Percentiles rank a stretch among this genome's conserved stretches.
Conservation (phyloP, 2,797 vertebrate genomes). For the Clamator glandarius region DNA sequence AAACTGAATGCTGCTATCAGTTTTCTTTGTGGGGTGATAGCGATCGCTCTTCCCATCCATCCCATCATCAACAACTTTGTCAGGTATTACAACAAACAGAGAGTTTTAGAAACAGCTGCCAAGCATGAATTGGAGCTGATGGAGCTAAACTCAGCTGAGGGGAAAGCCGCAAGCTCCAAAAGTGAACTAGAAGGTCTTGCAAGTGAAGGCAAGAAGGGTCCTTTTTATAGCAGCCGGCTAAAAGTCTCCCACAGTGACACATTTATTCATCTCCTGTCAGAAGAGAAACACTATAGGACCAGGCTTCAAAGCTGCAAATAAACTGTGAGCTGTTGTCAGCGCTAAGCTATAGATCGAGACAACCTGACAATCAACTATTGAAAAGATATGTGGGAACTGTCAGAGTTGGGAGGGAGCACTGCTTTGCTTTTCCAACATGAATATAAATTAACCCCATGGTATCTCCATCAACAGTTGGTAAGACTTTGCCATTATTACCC, state of each 20-base stretch:
- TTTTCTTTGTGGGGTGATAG: conserved; percentile 96
- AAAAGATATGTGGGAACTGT: neutral
- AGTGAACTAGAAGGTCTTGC: conserved; percentile 59
- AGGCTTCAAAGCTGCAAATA: conserved; percentile 83
- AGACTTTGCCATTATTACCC: conserved; percentile 51
- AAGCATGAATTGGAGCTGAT: conserved; percentile 95
- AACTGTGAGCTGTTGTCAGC: conserved; percentile 14
- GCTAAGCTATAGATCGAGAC: neutral
- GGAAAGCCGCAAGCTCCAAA: conserved; percentile 60
- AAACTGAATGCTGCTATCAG: conserved; percentile 96
- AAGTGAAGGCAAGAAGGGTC: conserved; percentile 29
- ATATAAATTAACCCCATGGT: conserved; percentile 37
- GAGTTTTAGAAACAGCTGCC: conserved; percentile 92
- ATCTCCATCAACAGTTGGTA: conserved; percentile 67
- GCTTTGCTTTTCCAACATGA: conserved; percentile 54
- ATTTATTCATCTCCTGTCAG: conserved; percentile 85
- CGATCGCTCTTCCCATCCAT: conserved; percentile 95
- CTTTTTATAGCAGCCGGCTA: conserved; percentile 64
- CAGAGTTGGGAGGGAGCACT: conserved; percentile 8
- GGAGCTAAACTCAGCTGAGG: conserved; percentile 86
- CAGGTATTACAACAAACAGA: conserved; percentile 95
- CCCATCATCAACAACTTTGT: conserved; percentile 99
- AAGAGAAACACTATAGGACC: conserved; percentile 79
- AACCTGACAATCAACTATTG: conserved; percentile 18
- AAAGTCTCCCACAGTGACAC: conserved; percentile 86